phyloP scores from a whole-genome alignment of 2,113 vertebrate genomes.

The Porphyrio hochstetteri region DNA sequence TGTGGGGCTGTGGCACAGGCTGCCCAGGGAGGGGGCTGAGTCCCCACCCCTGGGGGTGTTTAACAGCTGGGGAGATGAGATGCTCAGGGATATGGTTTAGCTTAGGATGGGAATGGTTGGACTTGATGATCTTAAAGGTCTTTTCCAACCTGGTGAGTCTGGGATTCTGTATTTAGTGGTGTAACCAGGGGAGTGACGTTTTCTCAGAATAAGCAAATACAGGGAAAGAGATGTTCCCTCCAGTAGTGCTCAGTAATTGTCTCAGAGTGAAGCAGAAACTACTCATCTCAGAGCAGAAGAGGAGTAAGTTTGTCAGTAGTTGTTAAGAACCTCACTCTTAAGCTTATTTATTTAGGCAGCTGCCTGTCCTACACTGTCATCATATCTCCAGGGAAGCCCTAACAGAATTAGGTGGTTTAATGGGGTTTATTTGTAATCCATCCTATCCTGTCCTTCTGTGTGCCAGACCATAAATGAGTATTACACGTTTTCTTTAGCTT shows the following conservation, averaged over 20 bases:
- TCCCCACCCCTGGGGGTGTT: too few relatives aligned
- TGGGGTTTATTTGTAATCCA: neutral
- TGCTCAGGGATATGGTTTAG: too few relatives aligned
- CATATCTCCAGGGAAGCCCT: neutral
- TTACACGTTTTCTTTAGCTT: neutral
- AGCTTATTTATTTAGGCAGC: neutral
- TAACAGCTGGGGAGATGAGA: too few relatives aligned
- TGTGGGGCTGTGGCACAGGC: too few relatives aligned
- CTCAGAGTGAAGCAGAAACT: neutral
- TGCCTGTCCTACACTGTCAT: neutral
- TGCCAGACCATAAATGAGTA: neutral
- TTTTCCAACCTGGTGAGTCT: too few relatives aligned
- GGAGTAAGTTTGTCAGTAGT: neutral
- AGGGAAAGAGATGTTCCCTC: neutral
- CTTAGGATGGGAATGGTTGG: too few relatives aligned
- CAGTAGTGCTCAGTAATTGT: neutral
- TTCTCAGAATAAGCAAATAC: neutral
- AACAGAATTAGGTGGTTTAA: neutral
- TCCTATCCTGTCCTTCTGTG: neutral
- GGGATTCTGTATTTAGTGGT: neutral
- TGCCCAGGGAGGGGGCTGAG: too few relatives aligned
- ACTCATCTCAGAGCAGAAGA: neutral
- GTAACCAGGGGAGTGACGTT: neutral
- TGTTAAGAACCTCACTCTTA: neutral
- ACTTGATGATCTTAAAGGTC: too few relatives aligned